A percentile compares a stretch with the other conserved stretches of the same genome.
phyloP scores from a whole-genome alignment of 2,113 vertebrate species.

The Pheucticus melanocephalus region DNA sequence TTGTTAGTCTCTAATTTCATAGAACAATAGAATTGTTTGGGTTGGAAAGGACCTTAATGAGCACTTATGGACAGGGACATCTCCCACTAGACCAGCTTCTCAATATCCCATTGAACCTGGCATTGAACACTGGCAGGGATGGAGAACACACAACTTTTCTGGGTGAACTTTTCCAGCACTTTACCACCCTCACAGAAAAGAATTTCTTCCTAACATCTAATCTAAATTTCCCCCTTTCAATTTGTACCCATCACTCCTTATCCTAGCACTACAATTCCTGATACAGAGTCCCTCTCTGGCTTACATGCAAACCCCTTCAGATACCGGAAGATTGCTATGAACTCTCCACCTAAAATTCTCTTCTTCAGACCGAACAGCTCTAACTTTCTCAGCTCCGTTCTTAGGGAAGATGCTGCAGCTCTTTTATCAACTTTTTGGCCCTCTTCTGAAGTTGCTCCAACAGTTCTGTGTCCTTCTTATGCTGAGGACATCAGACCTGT shows the following conservation, averaged over 20 bases:
- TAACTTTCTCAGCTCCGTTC: background rate
- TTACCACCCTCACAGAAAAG: background rate
- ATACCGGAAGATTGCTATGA: background rate
- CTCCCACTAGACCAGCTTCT: background rate
- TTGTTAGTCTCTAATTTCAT: background rate
- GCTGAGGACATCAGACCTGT: background rate
- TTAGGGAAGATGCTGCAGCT: background rate
- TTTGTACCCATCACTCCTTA: background rate
- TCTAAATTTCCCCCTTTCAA: background rate
- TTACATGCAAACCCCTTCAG: background rate
- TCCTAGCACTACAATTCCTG: background rate
- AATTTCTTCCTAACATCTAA: background rate
- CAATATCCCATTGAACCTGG: background rate
- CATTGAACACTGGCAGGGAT: background rate
- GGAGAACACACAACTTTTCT: background rate
- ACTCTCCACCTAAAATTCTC: background rate
- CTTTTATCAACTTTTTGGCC: background rate
- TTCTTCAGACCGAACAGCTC: background rate
- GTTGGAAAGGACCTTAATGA: background rate
- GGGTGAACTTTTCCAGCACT: fast-evolving
- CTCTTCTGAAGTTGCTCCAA: background rate
- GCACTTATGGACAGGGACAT: background rate
- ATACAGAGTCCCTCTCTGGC: background rate
- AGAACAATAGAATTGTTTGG: background rate
- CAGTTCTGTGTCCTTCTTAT: background rate